These are phyloP conservation scores for Hyla sarda DNA, from an alignment of 2,113 vertebrate species.

Conservation along the genomic window DNA sequence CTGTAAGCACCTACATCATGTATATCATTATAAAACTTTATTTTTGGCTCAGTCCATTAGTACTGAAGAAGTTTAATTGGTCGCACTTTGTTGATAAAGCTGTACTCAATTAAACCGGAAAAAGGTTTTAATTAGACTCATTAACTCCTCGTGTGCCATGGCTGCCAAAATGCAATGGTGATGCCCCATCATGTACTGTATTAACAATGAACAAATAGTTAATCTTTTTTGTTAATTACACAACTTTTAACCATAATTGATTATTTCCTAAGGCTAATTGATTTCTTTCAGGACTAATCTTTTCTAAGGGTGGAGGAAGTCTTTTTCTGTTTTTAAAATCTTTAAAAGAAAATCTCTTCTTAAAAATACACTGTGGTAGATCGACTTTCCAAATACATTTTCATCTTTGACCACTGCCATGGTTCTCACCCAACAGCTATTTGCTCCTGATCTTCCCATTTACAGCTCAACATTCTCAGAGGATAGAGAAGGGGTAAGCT, in stretches of 20 bases:
- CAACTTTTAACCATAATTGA: constrained; percentile 54
- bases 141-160: constrained; percentile 37
- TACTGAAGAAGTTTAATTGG: background rate
- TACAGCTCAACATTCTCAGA: too few species aligned
- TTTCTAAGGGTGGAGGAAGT: constrained; percentile 17
- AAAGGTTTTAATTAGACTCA: constrained; percentile 35
- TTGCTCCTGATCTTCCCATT: too few species aligned
- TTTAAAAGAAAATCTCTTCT: constrained; percentile 7
- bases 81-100: constrained; percentile 36
- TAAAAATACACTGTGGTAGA: background rate
- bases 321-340: constrained; percentile 3
- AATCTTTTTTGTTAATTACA: constrained; percentile 38
- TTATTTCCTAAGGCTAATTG: constrained; percentile 56
- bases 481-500: too few species aligned
- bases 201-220: constrained; percentile 1
- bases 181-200: background rate
- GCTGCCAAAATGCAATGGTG: background rate
- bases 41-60: background rate
- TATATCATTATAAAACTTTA: background rate
- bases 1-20: background rate
- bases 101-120: constrained; percentile 22
- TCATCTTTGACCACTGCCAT: too few species aligned
- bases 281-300: constrained; percentile 38
- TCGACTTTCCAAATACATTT: too few species aligned
- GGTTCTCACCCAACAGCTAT: too few species aligned